Percentiles rank a stretch among this genome's conserved stretches.
phyloP scores from a whole-genome alignment of 1,140 invertebrate species.

The Heterodera carotae region DNA sequence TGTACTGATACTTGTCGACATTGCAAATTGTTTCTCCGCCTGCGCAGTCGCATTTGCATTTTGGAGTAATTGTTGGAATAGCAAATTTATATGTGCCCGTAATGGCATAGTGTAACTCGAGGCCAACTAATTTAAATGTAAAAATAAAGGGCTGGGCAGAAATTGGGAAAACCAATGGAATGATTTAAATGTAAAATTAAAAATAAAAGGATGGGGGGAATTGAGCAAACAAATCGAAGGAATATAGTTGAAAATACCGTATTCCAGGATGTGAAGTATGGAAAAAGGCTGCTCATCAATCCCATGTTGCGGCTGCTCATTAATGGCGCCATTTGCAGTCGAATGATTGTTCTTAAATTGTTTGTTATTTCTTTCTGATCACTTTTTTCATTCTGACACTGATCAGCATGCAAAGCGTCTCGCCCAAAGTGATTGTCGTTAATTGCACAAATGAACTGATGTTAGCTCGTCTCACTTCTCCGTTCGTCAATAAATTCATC shows the following conservation, averaged over 20 bases:
- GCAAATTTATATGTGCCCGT: constrained; percentile 53
- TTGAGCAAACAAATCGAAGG: neutral
- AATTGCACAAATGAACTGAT: constrained; percentile 16
- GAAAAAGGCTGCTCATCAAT: constrained; percentile 32
- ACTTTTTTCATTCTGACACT: neutral
- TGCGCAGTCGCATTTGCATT: constrained; percentile 59
- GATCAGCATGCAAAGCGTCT: constrained; percentile 30
- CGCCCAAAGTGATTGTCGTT: constrained; percentile 19
- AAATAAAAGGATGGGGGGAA: too few relatives aligned
- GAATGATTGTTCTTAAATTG: constrained; percentile 16
- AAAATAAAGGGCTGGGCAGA: too few relatives aligned
- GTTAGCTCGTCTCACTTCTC: neutral
- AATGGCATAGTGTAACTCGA: constrained; percentile 59
- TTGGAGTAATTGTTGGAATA: constrained; percentile 45
- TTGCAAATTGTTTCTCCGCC: constrained; percentile 54
- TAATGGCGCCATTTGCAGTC: neutral
- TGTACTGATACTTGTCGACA: constrained; percentile 56
- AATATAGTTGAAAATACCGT: constrained; percentile 23
- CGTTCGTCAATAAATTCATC: constrained; percentile 7
- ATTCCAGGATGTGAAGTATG: constrained; percentile 56
- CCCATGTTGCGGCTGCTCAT: constrained; percentile 2
- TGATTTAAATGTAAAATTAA: too few relatives aligned
- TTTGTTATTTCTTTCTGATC: neutral
- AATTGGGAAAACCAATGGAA: too few relatives aligned
- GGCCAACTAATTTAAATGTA: constrained; percentile 15